phyloP scores from a whole-genome alignment of 2,888 invertebrate species.

The Bedellia somnulentella region DNA sequence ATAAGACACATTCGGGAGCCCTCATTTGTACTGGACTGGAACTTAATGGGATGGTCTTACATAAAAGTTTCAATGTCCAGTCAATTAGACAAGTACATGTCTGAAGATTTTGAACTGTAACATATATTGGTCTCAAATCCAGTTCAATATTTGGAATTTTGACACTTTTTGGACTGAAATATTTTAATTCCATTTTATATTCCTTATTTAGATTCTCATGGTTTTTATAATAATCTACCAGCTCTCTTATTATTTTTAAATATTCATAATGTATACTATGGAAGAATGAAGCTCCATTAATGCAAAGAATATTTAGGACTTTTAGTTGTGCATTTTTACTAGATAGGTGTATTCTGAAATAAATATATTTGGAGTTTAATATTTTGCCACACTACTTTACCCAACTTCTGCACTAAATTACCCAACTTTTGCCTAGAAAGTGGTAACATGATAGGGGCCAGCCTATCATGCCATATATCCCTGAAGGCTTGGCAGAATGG shows the following conservation, averaged over 20 bases:
- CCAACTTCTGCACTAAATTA: too few species aligned
- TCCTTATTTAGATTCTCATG: too few species aligned
- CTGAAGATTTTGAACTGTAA: constrained; percentile 25
- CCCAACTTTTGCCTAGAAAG: too few species aligned
- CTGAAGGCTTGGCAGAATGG: too few species aligned
- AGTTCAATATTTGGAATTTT: constrained; percentile 32
- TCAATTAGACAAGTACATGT: constrained; percentile 34
- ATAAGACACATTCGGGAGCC: constrained; percentile 16
- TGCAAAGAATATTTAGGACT: constrained; percentile 52
- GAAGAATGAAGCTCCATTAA: constrained; percentile 52
- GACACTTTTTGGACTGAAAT: constrained; percentile 44
- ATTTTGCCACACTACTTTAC: too few species aligned
- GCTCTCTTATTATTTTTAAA: constrained; percentile 28
- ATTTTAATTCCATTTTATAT: constrained; percentile 28
- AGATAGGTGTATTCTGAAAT: constrained; percentile 48
- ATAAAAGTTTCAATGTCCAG: constrained; percentile 30
- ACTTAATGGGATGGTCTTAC: constrained; percentile 31
- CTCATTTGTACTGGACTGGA: constrained; percentile 23
- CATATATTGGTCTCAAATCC: constrained; percentile 39
- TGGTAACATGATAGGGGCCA: too few species aligned
- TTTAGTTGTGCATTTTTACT: constrained; percentile 60
- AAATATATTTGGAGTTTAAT: constrained; percentile 11
- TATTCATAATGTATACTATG: constrained; percentile 51
- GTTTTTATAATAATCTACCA: constrained; percentile 41
- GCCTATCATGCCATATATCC: too few species aligned